Conservation (phyloP, 2,797 vertebrate species). For the Valencia hispanica region DNA sequence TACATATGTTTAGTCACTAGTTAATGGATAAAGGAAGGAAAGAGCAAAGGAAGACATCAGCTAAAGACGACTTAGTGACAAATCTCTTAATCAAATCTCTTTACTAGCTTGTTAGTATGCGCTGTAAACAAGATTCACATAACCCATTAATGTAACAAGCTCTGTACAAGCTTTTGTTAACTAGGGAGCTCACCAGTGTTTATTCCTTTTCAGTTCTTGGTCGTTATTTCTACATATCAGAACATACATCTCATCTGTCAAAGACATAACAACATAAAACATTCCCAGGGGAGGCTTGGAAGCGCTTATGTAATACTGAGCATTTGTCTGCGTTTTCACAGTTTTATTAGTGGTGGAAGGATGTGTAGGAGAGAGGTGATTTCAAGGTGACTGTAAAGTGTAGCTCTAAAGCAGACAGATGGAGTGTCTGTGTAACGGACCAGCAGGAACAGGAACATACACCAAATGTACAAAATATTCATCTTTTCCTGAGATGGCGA, state of each 20-base stretch:
- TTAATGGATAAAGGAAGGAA: not conserved
- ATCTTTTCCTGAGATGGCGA: conserved; percentile 11
- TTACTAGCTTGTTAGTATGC: conserved; percentile 1
- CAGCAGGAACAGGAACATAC: conserved; percentile 22
- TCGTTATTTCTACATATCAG: conserved; percentile 1
- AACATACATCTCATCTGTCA: conserved; percentile 4
- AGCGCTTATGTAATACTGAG: conserved; percentile 1
- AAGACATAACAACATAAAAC: not conserved
- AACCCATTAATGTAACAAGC: conserved; percentile 13
- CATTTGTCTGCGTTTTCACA: conserved; percentile 13
- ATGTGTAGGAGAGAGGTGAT: conserved; percentile 52
- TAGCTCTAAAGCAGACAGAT: conserved; percentile 53
- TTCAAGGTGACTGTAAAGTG: conserved; percentile 48
- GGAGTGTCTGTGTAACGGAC: conserved; percentile 42
- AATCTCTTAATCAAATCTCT: conserved; percentile 1
- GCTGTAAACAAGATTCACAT: not conserved
- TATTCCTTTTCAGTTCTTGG: not conserved
- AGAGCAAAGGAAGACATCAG: not conserved
- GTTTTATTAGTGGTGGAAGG: conserved; percentile 23
- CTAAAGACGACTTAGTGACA: conserved; percentile 9
- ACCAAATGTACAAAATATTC: conserved; percentile 24
- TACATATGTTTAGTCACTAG: conserved; percentile 2
- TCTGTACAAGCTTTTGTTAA: conserved; percentile 19
- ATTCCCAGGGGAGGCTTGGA: not conserved
- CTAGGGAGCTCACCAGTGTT: conserved; percentile 27